phyloP scores from a whole-genome alignment of 2,888 invertebrate genomes.

The Neocrepidodera transversa region DNA sequence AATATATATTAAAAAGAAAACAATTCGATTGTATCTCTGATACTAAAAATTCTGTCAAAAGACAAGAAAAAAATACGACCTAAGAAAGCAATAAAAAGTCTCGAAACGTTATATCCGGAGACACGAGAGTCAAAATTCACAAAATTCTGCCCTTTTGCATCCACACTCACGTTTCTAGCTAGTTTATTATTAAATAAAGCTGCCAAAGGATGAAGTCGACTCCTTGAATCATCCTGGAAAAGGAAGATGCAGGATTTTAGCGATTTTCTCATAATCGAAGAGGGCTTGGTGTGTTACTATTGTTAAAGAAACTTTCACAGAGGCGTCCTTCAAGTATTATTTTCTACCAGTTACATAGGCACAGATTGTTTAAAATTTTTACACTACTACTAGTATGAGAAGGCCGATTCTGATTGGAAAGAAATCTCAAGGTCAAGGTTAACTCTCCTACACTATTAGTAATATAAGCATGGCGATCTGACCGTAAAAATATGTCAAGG shows the following conservation, averaged over 20 bases:
- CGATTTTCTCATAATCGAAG: slow-evolving; percentile 23
- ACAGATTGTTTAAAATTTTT: not conserved
- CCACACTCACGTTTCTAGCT: slow-evolving; percentile 12
- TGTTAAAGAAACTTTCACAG: not conserved
- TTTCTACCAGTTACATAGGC: not conserved
- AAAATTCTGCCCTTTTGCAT: slow-evolving; percentile 9
- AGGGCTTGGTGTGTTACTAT: not conserved
- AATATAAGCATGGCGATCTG: too few species aligned
- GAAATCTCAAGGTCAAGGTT: too few species aligned
- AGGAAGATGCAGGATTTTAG: slow-evolving; percentile 8
- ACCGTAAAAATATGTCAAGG: too few species aligned
- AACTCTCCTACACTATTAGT: too few species aligned
- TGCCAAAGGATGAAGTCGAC: slow-evolving; percentile 21
- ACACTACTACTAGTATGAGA: not conserved
- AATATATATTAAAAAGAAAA: not conserved
- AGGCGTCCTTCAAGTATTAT: too few species aligned
- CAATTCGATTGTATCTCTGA: too few species aligned
- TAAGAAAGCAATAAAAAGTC: slow-evolving; percentile 13
- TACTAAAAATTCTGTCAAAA: not conserved
- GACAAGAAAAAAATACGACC: not conserved
- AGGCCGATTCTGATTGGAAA: not conserved
- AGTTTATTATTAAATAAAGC: slow-evolving; percentile 26
- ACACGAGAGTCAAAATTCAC: slow-evolving; percentile 4
- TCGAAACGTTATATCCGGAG: slow-evolving; percentile 13
- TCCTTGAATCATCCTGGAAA: slow-evolving; percentile 14